Evolutionary conservation across 2,888 invertebrate genomes (phyloP).

Genomic region (Sphaerophoria taeniata): DNA sequence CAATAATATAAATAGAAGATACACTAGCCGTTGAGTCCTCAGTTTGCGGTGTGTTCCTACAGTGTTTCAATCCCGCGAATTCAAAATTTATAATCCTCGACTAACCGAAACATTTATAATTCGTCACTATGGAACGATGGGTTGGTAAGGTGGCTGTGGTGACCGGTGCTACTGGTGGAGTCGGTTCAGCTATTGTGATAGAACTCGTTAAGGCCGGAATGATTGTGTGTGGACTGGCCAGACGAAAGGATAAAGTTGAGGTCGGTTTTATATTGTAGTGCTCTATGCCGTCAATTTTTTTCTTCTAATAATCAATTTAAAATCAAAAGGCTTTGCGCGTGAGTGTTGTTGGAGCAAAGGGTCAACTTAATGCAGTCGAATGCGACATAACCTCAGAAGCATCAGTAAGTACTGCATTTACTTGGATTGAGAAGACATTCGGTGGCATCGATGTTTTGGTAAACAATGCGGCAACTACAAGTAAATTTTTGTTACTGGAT

Average conservation of each 20-base stretch:
- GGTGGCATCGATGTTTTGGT: slow-evolving; percentile 77
- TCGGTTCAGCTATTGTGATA: slow-evolving; percentile 75
- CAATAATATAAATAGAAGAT: slow-evolving; percentile 70
- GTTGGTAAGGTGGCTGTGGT: slow-evolving; percentile 76
- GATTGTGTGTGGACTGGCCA: slow-evolving; percentile 76
- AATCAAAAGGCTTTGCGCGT: slow-evolving; percentile 75
- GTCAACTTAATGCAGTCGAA: slow-evolving; percentile 77
- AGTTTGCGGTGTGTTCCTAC: slow-evolving; percentile 63
- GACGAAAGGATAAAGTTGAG: slow-evolving; percentile 77
- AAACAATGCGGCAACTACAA: slow-evolving; percentile 76
- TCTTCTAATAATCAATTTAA: neutral
- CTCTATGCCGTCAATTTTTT: neutral
- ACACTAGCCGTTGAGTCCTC: slow-evolving; percentile 54
- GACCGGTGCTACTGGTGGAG: slow-evolving; percentile 76
- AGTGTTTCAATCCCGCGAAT: slow-evolving; percentile 42
- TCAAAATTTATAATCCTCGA: slow-evolving; percentile 14
- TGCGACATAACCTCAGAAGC: slow-evolving; percentile 77
- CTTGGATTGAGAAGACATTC: slow-evolving; percentile 77
- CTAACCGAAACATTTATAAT: slow-evolving; percentile 1
- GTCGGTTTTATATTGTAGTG: slow-evolving; percentile 49
- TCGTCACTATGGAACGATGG: slow-evolving; percentile 75
- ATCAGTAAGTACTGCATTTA: slow-evolving; percentile 76
- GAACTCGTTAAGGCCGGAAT: slow-evolving; percentile 76
- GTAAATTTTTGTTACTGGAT: slow-evolving; percentile 76
- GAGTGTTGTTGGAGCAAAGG: slow-evolving; percentile 76